Conservation (phyloP, 1,140 invertebrate genomes). For the Heliothis virescens region DNA sequence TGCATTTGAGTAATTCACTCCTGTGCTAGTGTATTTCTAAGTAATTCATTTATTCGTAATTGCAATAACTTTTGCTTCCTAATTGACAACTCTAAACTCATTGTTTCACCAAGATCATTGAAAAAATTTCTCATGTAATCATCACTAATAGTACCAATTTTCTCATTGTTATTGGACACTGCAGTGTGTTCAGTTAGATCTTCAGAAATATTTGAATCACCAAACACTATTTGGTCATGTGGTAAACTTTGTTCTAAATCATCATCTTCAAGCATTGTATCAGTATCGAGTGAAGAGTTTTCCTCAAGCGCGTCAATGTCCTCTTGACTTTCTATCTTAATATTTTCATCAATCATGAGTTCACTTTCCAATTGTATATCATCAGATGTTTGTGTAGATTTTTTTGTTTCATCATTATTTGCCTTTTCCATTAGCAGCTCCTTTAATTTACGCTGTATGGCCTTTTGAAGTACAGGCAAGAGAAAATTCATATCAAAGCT, state of each 20-base stretch:
- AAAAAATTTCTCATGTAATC: neutral
- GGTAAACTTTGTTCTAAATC: neutral
- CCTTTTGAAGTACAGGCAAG: neutral
- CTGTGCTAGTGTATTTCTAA: neutral
- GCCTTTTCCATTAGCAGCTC: neutral
- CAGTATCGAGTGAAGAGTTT: neutral
- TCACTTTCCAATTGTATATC: neutral
- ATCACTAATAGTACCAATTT: neutral
- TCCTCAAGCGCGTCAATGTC: neutral
- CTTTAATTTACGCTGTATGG: neutral
- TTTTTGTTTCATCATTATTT: neutral
- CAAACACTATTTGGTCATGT: neutral
- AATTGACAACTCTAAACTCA: neutral
- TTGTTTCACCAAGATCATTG: neutral
- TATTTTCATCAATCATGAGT: neutral
- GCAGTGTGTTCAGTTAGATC: neutral
- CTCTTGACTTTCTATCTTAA: neutral
- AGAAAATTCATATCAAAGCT: neutral
- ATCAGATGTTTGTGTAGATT: neutral
- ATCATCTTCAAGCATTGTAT: neutral
- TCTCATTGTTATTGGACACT: neutral
- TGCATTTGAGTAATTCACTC: too few species aligned
- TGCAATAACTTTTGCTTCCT: neutral
- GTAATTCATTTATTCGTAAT: neutral
- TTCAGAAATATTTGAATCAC: neutral